These are phyloP conservation scores for Brienomyrus longianalis DNA, from an alignment of 2,113 vertebrate genomes.

Conservation along the genomic window DNA sequence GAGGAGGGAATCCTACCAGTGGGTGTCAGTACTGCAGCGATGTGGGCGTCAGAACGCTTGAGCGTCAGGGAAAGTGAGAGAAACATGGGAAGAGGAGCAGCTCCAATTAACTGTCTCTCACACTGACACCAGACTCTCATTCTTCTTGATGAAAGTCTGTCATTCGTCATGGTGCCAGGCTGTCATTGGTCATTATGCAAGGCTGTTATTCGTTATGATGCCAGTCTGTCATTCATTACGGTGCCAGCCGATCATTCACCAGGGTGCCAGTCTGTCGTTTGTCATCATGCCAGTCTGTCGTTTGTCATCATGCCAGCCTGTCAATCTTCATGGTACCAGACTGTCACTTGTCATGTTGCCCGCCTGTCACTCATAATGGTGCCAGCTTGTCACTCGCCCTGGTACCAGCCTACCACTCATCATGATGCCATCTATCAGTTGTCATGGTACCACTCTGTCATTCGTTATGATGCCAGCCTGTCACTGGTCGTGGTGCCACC, in stretches of 20 bases:
- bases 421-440: neutral
- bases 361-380: neutral
- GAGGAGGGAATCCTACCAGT: neutral
- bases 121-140: neutral
- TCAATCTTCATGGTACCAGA: neutral
- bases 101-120: neutral
- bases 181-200: neutral
- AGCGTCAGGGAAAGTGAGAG: neutral
- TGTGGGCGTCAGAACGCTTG: neutral
- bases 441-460: neutral
- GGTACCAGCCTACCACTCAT: neutral
- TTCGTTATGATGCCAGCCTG: neutral
- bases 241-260: neutral
- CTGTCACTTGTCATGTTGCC: neutral
- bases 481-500: neutral
- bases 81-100: neutral
- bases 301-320: neutral
- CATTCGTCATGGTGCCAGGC: neutral
- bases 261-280: neutral
- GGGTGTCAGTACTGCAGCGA: neutral
- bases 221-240: neutral
- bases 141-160: neutral
- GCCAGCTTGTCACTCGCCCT: accelerated
- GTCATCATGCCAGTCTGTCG: neutral
- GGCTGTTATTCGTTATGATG: neutral